Percentiles rank a stretch among this genome's conserved stretches.
These are phyloP conservation scores for Rostratula benghalensis DNA, from an alignment of 2,113 vertebrate species.

Conservation along the genomic window DNA sequence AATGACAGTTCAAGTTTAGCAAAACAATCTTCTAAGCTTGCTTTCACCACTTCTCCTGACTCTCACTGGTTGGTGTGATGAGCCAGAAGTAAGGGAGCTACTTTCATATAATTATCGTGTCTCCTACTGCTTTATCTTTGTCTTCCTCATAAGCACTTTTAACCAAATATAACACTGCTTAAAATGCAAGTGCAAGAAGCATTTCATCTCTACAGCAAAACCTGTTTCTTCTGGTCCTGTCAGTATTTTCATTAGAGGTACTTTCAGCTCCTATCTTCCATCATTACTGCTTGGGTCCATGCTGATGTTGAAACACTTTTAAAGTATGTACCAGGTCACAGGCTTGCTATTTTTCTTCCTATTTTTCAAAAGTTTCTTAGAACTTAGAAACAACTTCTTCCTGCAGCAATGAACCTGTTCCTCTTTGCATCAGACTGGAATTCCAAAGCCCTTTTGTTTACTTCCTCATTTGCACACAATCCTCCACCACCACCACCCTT, in stretches of 20 bases:
- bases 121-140: neutral
- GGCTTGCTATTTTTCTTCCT: neutral
- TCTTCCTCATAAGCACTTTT: neutral
- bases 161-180: neutral
- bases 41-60: neutral
- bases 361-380: neutral
- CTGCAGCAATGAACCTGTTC: neutral
- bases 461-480: constrained; percentile 12
- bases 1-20: neutral
- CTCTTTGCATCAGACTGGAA: neutral
- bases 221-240: neutral
- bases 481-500: neutral
- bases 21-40: neutral
- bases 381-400: neutral
- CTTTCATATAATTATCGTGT: neutral
- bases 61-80: neutral
- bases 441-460: constrained; percentile 21
- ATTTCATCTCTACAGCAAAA: constrained; percentile 4
- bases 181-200: neutral
- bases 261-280: neutral
- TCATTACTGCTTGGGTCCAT: neutral
- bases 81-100: neutral
- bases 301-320: neutral
- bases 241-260: neutral
- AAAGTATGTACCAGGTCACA: neutral